A percentile compares a stretch with the other conserved stretches of the same genome.
Evolutionary conservation across 35 echinoderm and acorn worm species (phyloP).

Genomic region (Heliocidaris tuberculata): DNA sequence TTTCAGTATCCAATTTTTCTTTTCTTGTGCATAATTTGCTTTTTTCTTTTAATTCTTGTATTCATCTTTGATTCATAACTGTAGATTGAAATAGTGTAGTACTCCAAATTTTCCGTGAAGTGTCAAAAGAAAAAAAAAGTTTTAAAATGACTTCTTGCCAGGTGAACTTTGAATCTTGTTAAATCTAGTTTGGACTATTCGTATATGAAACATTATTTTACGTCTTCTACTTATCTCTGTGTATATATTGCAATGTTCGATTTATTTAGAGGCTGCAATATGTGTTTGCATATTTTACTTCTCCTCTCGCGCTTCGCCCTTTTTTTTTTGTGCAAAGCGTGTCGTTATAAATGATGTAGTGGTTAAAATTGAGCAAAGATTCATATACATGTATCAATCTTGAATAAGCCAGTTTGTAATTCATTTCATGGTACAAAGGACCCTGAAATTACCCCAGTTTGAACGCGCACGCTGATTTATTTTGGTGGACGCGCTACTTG

Average conservation of each 20-base stretch:
- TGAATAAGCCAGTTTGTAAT: too few species aligned
- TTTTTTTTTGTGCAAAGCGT: background rate
- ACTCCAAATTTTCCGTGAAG: background rate
- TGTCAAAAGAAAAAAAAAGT: background rate
- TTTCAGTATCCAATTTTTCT: background rate
- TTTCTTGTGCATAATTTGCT: background rate
- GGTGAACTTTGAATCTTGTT: background rate
- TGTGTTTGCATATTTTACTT: background rate
- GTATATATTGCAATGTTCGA: constrained; percentile 5
- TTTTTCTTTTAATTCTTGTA: background rate
- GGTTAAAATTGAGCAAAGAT: background rate
- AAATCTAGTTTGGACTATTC: background rate
- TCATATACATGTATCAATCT: background rate
- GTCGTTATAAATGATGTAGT: background rate
- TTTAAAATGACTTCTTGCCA: background rate
- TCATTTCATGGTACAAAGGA: too few species aligned
- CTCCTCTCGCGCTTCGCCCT: background rate
- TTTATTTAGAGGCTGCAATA: constrained; percentile 7
- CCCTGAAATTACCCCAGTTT: too few species aligned
- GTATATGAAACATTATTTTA: background rate
- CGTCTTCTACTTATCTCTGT: background rate
- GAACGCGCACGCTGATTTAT: too few species aligned
- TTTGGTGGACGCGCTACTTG: too few species aligned
- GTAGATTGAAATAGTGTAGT: background rate
- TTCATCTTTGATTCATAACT: background rate